A percentile compares a stretch with the other conserved stretches of the same genome.
Evolutionary conservation across 2,113 vertebrate species (phyloP).

Genomic region (Morphnarchus princeps): DNA sequence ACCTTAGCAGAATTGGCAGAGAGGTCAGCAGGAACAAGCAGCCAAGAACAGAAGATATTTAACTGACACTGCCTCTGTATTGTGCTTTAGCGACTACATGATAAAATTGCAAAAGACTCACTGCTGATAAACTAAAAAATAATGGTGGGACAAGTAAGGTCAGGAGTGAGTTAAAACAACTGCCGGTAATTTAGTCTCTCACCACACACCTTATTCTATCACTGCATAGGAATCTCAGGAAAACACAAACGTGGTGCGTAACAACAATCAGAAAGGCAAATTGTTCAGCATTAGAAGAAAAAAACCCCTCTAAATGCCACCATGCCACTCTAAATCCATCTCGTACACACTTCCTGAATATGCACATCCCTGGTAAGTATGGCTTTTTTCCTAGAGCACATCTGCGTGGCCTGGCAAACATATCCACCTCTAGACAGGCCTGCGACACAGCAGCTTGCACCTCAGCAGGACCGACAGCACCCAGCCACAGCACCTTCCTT

Average conservation of each 20-base stretch:
- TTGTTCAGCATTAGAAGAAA: background rate
- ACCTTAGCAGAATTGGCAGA: background rate
- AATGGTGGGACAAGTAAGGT: background rate
- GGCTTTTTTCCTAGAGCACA: background rate
- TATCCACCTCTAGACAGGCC: background rate
- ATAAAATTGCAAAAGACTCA: background rate
- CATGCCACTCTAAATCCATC: background rate
- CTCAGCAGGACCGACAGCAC: background rate
- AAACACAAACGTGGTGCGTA: background rate
- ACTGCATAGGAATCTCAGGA: background rate
- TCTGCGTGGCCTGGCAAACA: fast-evolving
- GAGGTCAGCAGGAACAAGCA: background rate
- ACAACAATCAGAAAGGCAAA: background rate
- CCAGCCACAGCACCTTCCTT: background rate
- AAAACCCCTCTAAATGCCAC: background rate
- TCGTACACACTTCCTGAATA: background rate
- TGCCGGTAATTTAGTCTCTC: background rate
- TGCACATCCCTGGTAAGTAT: background rate
- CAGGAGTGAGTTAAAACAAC: background rate
- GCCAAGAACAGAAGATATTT: background rate
- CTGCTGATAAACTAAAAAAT: slow-evolving; percentile 4
- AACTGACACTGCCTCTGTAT: background rate
- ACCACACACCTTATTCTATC: background rate
- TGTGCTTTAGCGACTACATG: background rate
- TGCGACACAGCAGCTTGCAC: fast-evolving